Percentiles rank a stretch among this genome's conserved stretches.
These are phyloP conservation scores for Notamacropus eugenii DNA, from an alignment of 2,797 vertebrate species.

Conservation along the genomic window DNA sequence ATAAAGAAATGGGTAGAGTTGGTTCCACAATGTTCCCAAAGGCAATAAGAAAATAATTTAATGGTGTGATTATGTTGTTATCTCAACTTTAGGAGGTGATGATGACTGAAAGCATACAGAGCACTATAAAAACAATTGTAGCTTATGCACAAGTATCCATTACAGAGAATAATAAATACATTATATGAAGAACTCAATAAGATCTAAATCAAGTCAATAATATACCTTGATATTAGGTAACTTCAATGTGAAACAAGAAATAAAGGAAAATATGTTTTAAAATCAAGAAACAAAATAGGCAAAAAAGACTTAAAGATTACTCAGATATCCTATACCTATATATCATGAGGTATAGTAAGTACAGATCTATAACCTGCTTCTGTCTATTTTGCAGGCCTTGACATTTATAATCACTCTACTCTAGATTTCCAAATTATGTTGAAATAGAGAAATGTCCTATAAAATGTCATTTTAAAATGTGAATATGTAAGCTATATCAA, in stretches of 20 bases:
- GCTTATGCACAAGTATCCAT: background rate
- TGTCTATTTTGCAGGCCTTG: background rate
- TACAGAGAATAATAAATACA: background rate
- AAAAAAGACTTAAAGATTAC: background rate
- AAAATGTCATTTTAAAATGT: background rate
- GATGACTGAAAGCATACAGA: background rate
- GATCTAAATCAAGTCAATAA: background rate
- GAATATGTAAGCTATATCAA: background rate
- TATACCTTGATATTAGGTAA: background rate
- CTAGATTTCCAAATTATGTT: conserved; percentile 16
- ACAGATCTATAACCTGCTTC: background rate
- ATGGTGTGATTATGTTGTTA: background rate
- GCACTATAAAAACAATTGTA: background rate
- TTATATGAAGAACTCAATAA: background rate
- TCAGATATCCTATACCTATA: background rate
- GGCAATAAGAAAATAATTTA: background rate
- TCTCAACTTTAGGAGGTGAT: background rate
- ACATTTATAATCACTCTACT: conserved; percentile 37
- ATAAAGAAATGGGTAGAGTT: background rate
- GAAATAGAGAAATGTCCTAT: conserved; percentile 16
- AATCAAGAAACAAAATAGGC: background rate
- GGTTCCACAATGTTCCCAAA: background rate
- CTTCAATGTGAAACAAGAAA: background rate
- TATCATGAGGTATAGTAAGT: background rate
- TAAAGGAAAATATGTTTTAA: background rate